Conservation (phyloP, 2,113 vertebrate species). For the Amblyopsis rosae region DNA sequence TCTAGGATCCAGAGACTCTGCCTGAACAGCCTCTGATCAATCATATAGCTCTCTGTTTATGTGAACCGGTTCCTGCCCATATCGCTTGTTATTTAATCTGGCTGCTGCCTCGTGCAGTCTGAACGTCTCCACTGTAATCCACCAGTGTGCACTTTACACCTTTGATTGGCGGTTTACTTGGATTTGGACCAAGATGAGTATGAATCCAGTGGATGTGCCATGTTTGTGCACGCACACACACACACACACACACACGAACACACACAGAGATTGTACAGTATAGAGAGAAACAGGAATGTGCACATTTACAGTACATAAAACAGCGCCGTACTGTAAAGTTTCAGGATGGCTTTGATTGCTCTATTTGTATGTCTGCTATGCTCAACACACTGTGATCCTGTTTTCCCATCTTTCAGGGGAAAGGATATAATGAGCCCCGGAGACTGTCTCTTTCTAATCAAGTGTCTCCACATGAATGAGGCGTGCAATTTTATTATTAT, state of each 20-base stretch:
- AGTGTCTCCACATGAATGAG: slow-evolving; percentile 38
- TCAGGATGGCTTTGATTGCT: slow-evolving; percentile 43
- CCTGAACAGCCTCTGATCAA: slow-evolving; percentile 2
- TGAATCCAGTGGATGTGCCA: slow-evolving; percentile 37
- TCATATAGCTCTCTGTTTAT: slow-evolving; percentile 24
- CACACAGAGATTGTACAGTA: slow-evolving; percentile 4
- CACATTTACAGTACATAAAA: slow-evolving; percentile 29
- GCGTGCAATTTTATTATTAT: slow-evolving; percentile 60
- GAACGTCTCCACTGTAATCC: slow-evolving; percentile 50
- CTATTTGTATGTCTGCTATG: slow-evolving; percentile 70
- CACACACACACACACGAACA: background rate
- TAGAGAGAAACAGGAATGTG: background rate
- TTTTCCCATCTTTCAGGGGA: slow-evolving; percentile 45
- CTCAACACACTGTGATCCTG: slow-evolving; percentile 63
- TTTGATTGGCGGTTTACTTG: slow-evolving; percentile 31
- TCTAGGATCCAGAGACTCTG: slow-evolving; percentile 36
- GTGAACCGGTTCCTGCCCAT: slow-evolving; percentile 20
- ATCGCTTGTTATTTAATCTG: slow-evolving; percentile 50
- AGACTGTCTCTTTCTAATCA: slow-evolving; percentile 22
- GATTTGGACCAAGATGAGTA: slow-evolving; percentile 26
- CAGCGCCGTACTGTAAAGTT: slow-evolving; percentile 50
- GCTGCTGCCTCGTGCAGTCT: slow-evolving; percentile 36
- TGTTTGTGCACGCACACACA: slow-evolving; percentile 6
- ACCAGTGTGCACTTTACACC: slow-evolving; percentile 7
- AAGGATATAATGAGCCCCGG: background rate